Percentiles rank a stretch among this genome's conserved stretches.
Conservation (phyloP, 2,888 invertebrate genomes). For the Craniophora ligustri region DNA sequence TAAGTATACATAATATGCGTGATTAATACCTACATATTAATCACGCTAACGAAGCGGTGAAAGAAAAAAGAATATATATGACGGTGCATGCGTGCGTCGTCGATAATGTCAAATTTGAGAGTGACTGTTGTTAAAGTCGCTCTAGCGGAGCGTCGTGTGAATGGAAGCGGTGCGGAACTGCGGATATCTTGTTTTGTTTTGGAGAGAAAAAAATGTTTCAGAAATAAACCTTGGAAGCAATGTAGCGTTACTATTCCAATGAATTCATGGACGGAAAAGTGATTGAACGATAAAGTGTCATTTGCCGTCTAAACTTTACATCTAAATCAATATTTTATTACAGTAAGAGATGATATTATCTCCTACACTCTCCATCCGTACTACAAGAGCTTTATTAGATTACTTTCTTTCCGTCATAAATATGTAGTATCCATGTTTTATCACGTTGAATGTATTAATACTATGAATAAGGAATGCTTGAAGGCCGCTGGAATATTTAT, state of each 20-base stretch:
- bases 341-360: not conserved
- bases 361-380: not conserved
- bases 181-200: too few relatives aligned
- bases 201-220: too few relatives aligned
- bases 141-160: too few relatives aligned
- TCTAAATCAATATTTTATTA: not conserved
- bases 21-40: too few relatives aligned
- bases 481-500: slow-evolving; percentile 42
- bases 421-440: slow-evolving; percentile 38
- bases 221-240: too few relatives aligned
- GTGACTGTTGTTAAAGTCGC: too few relatives aligned
- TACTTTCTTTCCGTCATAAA: slow-evolving; percentile 32
- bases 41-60: too few relatives aligned
- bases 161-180: too few relatives aligned
- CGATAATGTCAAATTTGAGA: too few relatives aligned
- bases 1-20: too few relatives aligned
- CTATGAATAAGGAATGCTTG: slow-evolving; percentile 30
- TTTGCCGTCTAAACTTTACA: not conserved
- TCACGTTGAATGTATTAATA: slow-evolving; percentile 38
- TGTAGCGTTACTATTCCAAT: not conserved
- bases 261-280: not conserved
- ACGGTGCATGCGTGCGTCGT: too few relatives aligned
- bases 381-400: slow-evolving; percentile 11
- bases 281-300: not conserved
- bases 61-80: too few relatives aligned